Evolutionary conservation across 2,797 vertebrate genomes (phyloP).

Genomic region (Sebastes steindachneri): DNA sequence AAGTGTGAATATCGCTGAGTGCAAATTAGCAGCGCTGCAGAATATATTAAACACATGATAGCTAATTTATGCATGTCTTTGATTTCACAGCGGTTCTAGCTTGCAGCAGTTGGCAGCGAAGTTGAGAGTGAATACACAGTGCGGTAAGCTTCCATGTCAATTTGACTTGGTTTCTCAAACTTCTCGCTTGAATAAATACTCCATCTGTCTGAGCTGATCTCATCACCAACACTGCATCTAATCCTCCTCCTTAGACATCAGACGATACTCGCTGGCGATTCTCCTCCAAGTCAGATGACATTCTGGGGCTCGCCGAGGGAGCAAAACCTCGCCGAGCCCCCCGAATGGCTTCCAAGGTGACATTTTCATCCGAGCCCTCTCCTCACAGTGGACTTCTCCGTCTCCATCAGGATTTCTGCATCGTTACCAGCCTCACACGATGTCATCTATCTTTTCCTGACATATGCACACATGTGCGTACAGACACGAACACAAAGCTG

Average conservation of each 20-base stretch:
- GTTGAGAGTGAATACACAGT: constrained; percentile 34
- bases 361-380: constrained; percentile 43
- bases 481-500: constrained; percentile 26
- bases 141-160: constrained; percentile 47
- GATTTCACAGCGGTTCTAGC: constrained; percentile 27
- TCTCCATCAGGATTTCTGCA: constrained; percentile 2
- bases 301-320: constrained; percentile 35
- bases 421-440: constrained; percentile 12
- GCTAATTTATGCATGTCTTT: constrained; percentile 43
- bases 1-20: constrained; percentile 20
- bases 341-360: constrained; percentile 48
- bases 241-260: constrained; percentile 67
- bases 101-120: constrained; percentile 50
- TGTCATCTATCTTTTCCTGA: constrained; percentile 42
- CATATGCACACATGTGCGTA: constrained; percentile 40
- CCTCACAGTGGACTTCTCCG: neutral
- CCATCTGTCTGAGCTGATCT: constrained; percentile 76
- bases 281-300: constrained; percentile 49
- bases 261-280: constrained; percentile 33
- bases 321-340: constrained; percentile 17
- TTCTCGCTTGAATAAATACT: constrained; percentile 65
- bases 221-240: constrained; percentile 66
- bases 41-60: constrained; percentile 44
- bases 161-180: constrained; percentile 62
- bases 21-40: constrained; percentile 36